Evolutionary conservation across 2,113 vertebrate genomes (phyloP).

Genomic region (Phainopepla nitens): DNA sequence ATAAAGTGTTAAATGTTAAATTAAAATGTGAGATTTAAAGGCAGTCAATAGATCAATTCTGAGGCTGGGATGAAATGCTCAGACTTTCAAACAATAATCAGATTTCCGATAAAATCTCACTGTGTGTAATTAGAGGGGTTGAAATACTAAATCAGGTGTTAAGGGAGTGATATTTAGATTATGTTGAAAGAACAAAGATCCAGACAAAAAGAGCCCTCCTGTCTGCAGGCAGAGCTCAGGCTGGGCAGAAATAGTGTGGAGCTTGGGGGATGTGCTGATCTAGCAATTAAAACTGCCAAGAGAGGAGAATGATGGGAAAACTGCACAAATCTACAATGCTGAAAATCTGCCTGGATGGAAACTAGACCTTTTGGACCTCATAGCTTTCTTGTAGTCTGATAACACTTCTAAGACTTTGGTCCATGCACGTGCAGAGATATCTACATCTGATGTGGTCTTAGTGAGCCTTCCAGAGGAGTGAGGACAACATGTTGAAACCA

Average conservation of each 20-base stretch:
- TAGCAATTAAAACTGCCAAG: background rate
- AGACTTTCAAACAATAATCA: constrained; percentile 50
- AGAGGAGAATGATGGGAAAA: background rate
- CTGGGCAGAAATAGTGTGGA: background rate
- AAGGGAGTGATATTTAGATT: background rate
- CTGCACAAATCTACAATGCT: background rate
- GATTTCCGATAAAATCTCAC: constrained; percentile 46
- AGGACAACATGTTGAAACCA: background rate
- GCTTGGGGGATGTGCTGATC: background rate
- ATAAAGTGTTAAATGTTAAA: constrained; percentile 40
- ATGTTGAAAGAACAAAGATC: background rate
- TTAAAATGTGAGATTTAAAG: constrained; percentile 45
- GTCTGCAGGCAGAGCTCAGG: background rate
- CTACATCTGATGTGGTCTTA: background rate
- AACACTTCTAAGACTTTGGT: background rate
- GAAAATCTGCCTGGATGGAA: background rate
- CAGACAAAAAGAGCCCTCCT: background rate
- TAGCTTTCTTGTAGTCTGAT: background rate
- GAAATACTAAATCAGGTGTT: constrained; percentile 41
- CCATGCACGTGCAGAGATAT: background rate
- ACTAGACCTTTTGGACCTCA: background rate
- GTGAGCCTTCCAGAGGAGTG: background rate
- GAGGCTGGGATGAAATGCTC: constrained; percentile 23
- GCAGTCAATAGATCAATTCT: constrained; percentile 32
- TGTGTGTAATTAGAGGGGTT: constrained; percentile 41